These are phyloP conservation scores for Cynopterus brachyotis DNA, from an alignment of 2,113 vertebrate genomes.

Conservation along the genomic window DNA sequence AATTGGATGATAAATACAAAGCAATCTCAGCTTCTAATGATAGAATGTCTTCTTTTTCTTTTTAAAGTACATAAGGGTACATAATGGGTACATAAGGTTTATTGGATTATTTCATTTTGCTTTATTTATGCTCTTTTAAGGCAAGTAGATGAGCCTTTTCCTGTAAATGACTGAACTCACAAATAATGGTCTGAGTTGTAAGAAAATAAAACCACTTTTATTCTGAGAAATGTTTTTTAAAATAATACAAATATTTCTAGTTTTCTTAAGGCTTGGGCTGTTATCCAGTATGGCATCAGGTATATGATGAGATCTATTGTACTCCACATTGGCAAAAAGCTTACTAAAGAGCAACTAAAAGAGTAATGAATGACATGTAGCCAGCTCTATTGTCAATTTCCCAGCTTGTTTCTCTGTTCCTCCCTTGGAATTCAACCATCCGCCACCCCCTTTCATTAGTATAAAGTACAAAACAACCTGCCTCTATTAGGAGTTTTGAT, in stretches of 20 bases:
- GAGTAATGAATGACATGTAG: conserved; percentile 75
- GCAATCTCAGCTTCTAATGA: not conserved
- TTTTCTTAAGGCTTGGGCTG: conserved; percentile 78
- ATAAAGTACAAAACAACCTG: conserved; percentile 70
- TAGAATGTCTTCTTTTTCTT: conserved; percentile 17
- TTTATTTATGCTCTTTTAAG: conserved; percentile 35
- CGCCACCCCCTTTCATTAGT: conserved; percentile 62
- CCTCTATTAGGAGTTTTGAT: conserved; percentile 71
- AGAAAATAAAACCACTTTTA: conserved; percentile 26
- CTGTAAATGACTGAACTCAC: conserved; percentile 54
- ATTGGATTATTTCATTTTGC: conserved; percentile 4
- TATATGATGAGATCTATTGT: conserved; percentile 74
- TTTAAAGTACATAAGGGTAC: not conserved
- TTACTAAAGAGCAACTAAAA: conserved; percentile 72
- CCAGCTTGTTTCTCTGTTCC: conserved; percentile 72
- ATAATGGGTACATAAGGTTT: conserved; percentile 30
- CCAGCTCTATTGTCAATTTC: conserved; percentile 72
- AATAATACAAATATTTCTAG: conserved; percentile 71
- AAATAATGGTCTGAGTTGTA: not conserved
- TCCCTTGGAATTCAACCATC: conserved; percentile 71
- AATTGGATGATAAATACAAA: not conserved
- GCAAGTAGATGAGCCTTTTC: conserved; percentile 28
- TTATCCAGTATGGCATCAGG: conserved; percentile 77
- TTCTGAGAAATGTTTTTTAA: conserved; percentile 66
- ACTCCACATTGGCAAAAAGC: conserved; percentile 76